Base-by-base conservation (phyloP, 2,888 invertebrate species). In the Dynastes hyllus region DNA sequence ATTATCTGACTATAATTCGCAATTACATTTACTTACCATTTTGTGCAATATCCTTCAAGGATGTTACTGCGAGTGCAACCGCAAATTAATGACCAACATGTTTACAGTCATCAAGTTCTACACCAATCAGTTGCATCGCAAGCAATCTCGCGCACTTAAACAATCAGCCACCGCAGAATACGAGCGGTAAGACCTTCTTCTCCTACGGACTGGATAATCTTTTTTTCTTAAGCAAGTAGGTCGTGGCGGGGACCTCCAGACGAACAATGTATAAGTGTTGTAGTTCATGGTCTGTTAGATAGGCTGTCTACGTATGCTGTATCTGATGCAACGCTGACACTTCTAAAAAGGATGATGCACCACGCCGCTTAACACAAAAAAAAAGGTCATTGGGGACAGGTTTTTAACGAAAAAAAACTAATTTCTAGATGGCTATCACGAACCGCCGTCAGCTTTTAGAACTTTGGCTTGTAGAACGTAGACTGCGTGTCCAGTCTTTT, bases 231-330 rank as follows among this genome's bases (percentile, higher is more conserved):
- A 63, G 29, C 63, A 63, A 63, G 63, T 63, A 63, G 63, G 63
- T 29, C 32, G 63, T 63, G 29, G 22, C n/a, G 40, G 45, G 32
- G 40, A 73, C 16, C 58, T 58, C 71, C 58, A 73, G 73, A 73
- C 73, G 55, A 55, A 67, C 66, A 67, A 67, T 67, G 66, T 40
- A 37, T 37, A 67, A 67, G 40, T 45, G 58, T 37, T 40, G 73
- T 51, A 73, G 61, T 73, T 73, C 73, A 73, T 45, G 73, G 73
- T 73, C 73, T 73, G 73, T 58, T 58, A 70, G 55, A 73, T 73
- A 58, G 32, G 58, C 55, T 58, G 66, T 40, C 40, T 67, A 22
- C 40, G 40, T 67, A 8, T 40, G 45, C 58, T 71, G 37, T 73
- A 73, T 73, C 73, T 73, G 58, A 73, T 61, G 73, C 73, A 58